phyloP scores from a whole-genome alignment of 1,140 invertebrate species.

The Euschistus heros region DNA sequence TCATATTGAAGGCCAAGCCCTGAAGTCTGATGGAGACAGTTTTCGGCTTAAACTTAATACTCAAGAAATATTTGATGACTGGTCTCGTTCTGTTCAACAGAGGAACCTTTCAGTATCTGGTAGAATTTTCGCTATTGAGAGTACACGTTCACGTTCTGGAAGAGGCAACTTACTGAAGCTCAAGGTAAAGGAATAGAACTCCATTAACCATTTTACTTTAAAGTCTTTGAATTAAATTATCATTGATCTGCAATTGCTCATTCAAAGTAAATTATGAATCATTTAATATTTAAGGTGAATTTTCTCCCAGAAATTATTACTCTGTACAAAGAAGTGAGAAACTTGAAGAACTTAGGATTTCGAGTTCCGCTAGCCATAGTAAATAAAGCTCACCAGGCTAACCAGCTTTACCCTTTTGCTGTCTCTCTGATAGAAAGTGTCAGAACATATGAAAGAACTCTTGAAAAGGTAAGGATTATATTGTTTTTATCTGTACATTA shows the following conservation, averaged over 20 bases:
- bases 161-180: conserved; percentile 83
- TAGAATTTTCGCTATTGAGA: conserved; percentile 90
- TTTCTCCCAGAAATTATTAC: conserved; percentile 98
- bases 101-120: conserved; percentile 87
- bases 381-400: conserved; percentile 97
- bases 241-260: neutral
- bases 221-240: neutral
- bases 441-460: conserved; percentile 87
- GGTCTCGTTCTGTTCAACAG: conserved; percentile 90
- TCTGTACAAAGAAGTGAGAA: conserved; percentile 94
- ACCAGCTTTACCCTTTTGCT: conserved; percentile 96
- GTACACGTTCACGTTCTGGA: conserved; percentile 64
- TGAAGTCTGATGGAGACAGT: conserved; percentile 95
- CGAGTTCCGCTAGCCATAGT: conserved; percentile 94
- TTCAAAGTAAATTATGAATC: neutral
- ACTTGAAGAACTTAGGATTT: conserved; percentile 93
- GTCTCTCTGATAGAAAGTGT: conserved; percentile 98
- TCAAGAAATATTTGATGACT: conserved; percentile 94
- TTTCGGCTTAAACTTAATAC: conserved; percentile 93
- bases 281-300: conserved; percentile 44
- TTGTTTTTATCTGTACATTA: too few species aligned
- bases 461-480: conserved; percentile 72
- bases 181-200: conserved; percentile 48
- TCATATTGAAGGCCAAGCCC: conserved; percentile 95
- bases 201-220: conserved; percentile 3